Base-by-base conservation (phyloP, 1,140 invertebrate genomes). In the Zaprionus inermis region DNA sequence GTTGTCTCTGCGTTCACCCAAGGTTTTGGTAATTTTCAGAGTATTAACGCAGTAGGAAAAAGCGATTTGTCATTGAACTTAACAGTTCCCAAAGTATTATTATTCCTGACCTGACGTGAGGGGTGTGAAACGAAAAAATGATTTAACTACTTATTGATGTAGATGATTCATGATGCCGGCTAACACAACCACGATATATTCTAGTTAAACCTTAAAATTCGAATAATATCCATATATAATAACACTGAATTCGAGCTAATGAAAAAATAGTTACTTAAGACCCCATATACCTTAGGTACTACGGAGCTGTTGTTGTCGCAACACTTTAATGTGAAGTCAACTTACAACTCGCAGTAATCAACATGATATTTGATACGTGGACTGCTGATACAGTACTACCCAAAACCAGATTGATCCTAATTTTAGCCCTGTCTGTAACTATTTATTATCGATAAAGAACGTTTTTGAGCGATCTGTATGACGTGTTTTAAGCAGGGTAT, bases 61-160 rank as follows among this genome's bases (percentile, higher is more conserved):
- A 20, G 51, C 57, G 10, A 73, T 73, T 73, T 72, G 56, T 67
- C 71, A 73, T 73, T 68, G 61, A 52, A 51, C 30, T 38, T 55
- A 72, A 24, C 54, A 54, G 36, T 46, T 46, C 18, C 44, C 14
- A 5, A 18, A 20, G 0, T 2, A 16, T 20, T 7, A 41, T 20
- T 49, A 18, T 49, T 49, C 18, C 5, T 10, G 18, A 22, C 10
- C 3, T 22, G 44, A 49, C 44, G n/a, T n/a, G n/a, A 14, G 16
- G 18, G 16, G 18, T 20, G 7, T 3, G 18, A 20, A 46, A 46
- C 10, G 18, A 18, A 18, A 20, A 20, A 49, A 49, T 9, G 18
- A 1, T 20, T n/a, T n/a, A 7, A 44, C 9, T 3, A 16, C 5
- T n/a, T 2, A 2, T 44, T 9, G n/a, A 41, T 41, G 7, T 10